Conservation (phyloP, 2,797 vertebrate species). For the Poeciliopsis infans region DNA sequence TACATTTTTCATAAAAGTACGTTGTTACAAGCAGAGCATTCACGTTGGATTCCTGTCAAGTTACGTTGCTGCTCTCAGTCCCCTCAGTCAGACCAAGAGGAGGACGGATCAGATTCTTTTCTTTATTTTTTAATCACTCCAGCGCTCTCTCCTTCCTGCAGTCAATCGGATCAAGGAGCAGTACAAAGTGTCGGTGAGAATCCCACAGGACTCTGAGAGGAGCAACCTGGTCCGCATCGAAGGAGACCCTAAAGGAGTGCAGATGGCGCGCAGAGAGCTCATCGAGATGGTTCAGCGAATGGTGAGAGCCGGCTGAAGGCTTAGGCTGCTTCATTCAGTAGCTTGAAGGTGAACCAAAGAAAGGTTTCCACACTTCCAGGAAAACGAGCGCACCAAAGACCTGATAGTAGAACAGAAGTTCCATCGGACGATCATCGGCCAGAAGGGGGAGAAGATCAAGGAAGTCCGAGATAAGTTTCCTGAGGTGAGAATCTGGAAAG, state of each 20-base stretch:
- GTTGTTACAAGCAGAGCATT: background rate
- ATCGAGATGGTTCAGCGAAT: slow-evolving; percentile 85
- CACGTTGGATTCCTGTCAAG: background rate
- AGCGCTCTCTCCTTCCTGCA: slow-evolving; percentile 32
- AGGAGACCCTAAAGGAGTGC: slow-evolving; percentile 84
- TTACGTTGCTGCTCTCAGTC: background rate
- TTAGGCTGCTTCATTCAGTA: background rate
- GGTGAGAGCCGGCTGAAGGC: slow-evolving; percentile 68
- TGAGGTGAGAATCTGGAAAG: slow-evolving; percentile 66
- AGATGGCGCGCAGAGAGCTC: slow-evolving; percentile 83
- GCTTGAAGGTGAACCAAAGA: background rate
- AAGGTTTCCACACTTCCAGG: slow-evolving; percentile 49
- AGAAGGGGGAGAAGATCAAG: slow-evolving; percentile 86
- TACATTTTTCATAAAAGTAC: background rate
- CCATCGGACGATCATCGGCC: slow-evolving; percentile 85
- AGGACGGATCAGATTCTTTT: background rate
- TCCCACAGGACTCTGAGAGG: slow-evolving; percentile 83
- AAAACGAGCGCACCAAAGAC: slow-evolving; percentile 86
- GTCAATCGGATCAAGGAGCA: slow-evolving; percentile 87
- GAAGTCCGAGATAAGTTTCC: slow-evolving; percentile 87
- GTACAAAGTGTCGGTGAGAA: slow-evolving; percentile 85
- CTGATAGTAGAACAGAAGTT: slow-evolving; percentile 86
- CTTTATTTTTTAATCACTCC: background rate
- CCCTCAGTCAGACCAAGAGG: background rate
- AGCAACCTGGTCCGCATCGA: slow-evolving; percentile 85